Conservation (phyloP, 2,113 vertebrate species). For the Microcebus ravelobensis region DNA sequence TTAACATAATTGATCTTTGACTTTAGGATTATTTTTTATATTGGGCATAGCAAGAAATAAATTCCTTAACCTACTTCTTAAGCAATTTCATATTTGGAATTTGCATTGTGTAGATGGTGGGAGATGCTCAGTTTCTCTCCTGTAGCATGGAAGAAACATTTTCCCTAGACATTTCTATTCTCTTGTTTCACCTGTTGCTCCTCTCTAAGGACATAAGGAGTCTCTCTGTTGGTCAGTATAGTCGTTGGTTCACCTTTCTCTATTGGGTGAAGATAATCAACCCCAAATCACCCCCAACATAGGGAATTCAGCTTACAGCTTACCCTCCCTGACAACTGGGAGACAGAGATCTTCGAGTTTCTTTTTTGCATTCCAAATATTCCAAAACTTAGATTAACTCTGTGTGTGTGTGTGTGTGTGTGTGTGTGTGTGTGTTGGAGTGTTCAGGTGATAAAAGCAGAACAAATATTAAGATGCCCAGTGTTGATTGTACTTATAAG, state of each 20-base stretch:
- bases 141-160: neutral
- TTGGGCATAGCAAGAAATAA: neutral
- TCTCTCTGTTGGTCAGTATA: neutral
- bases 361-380: neutral
- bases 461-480: neutral
- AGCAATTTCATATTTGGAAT: conserved; percentile 10
- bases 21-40: neutral
- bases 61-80: neutral
- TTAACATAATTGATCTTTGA: neutral
- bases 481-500: neutral
- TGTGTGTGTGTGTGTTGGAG: neutral
- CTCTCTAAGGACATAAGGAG: neutral
- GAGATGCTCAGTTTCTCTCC: neutral
- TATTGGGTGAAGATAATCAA: neutral
- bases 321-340: neutral
- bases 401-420: neutral
- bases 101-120: neutral
- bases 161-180: neutral
- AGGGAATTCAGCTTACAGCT: neutral
- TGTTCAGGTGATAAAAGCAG: neutral
- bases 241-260: neutral
- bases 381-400: neutral
- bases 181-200: neutral
- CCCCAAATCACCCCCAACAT: neutral
- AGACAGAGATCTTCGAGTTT: neutral